Percentiles rank a stretch among this genome's conserved stretches.
Evolutionary conservation across 2,113 vertebrate genomes (phyloP).

Genomic region (Setophaga kirtlandii): DNA sequence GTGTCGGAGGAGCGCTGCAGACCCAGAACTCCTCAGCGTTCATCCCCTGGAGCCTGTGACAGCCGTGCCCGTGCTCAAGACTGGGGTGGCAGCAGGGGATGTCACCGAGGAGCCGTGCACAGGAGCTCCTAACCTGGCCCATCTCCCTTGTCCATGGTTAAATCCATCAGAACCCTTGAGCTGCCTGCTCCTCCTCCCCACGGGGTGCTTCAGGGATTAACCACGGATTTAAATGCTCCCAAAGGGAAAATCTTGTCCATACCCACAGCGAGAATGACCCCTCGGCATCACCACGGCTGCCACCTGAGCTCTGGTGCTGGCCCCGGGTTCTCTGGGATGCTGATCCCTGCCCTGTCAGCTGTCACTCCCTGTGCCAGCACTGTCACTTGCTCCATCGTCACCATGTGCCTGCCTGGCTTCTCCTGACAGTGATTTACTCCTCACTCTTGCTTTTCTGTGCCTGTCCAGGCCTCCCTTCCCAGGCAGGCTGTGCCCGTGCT

Average conservation of each 20-base stretch:
- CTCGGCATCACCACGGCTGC: background rate
- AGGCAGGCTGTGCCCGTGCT: background rate
- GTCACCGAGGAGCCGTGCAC: accelerated
- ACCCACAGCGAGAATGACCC: background rate
- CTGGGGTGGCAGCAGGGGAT: background rate
- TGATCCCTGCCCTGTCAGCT: background rate
- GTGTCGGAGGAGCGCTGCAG: accelerated
- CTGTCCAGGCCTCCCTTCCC: background rate
- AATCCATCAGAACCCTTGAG: background rate
- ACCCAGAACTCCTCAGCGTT: background rate
- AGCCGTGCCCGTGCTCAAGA: accelerated
- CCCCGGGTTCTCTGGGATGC: background rate
- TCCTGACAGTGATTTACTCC: background rate
- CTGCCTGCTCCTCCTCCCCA: background rate
- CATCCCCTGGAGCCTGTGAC: accelerated
- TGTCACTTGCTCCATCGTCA: background rate
- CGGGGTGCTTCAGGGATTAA: background rate
- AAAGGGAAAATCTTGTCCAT: accelerated
- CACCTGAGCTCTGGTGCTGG: background rate
- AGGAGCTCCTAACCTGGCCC: background rate
- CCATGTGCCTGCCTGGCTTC: background rate
- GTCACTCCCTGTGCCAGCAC: background rate
- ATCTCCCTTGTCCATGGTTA: background rate
- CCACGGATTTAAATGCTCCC: background rate
- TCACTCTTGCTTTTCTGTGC: accelerated